Evolutionary conservation across 2,888 invertebrate genomes (phyloP), one percentile per base, ranked within the genome.

Genomic region (Heliconius ismenius): DNA sequence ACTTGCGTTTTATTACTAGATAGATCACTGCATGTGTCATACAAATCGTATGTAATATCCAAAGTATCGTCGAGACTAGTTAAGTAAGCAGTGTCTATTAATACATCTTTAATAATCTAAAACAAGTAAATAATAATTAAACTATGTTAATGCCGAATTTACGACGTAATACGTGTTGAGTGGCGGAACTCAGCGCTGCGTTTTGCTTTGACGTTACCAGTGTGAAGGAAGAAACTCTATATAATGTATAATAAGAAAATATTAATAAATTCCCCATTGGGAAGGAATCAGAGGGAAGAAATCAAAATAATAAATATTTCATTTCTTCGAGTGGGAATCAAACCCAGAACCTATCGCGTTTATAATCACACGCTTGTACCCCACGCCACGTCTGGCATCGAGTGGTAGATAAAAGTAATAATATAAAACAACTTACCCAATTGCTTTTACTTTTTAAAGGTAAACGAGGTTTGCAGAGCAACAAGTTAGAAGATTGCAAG

Each of bases 11-110:
- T 63, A 28, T 60, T 74, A 39, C 72, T 75, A 13, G 68, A 75
- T 62, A 64, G 28, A 21, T 80, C 78, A 26, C 68, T 76, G 49
- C 82, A 82, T 54, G 79, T 80, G 15, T 79, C 77, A 68, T 79
- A 79, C 18, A 81, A 49, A 39, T 81, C 78, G 65, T 70, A 70
- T 10, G 32, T 62, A 21, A 83, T 78, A 18, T 74, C 68, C 21
- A 83, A 75, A 32, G 69, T 49, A 21, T 76, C 74, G 49, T 81
- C 76, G 13, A 24, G n/a, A 75, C 81, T 83, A n/a, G 81, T 82
- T 54, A 83, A 78, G 18, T 74, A 60, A 62, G 79, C 76, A 39
- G 81, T 82, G 62, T 81, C 81, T 18, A 82, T 54, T 43, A 26
- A 54, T 13, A 82, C 73, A 54, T 69, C 49, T n/a, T 21, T 28